These are phyloP conservation scores for Tauraco erythrolophus DNA, from an alignment of 2,113 vertebrate species.

Conservation along the genomic window DNA sequence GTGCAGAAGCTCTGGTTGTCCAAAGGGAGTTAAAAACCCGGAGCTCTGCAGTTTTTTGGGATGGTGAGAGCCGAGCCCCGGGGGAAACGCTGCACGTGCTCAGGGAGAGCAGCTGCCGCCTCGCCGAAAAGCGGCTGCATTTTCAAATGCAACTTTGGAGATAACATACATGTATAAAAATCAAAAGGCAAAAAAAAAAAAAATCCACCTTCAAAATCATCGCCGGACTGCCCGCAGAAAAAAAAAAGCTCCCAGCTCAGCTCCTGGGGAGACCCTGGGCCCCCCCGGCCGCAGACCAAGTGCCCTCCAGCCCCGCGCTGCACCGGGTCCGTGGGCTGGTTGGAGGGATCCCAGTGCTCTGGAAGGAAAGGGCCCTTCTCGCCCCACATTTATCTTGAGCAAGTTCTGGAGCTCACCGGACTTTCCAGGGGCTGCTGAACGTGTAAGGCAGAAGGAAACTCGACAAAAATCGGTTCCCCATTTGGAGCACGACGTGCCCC, in stretches of 20 bases:
- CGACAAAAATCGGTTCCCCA: slow-evolving; percentile 32
- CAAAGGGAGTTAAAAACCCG: not conserved
- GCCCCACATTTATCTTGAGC: not conserved
- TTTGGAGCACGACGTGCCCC: not conserved
- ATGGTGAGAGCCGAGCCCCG: not conserved
- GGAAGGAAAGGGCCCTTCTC: not conserved
- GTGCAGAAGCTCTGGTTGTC: not conserved
- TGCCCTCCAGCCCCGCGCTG: not conserved
- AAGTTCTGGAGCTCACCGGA: not conserved
- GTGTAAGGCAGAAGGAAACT: slow-evolving; percentile 10
- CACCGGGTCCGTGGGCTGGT: accelerated
- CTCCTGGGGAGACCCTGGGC: not conserved
- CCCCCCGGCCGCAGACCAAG: not conserved
- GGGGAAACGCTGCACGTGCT: not conserved
- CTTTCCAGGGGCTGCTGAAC: slow-evolving; percentile 30
- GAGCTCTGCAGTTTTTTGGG: not conserved
- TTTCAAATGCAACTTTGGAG: not conserved
- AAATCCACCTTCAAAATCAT: not conserved
- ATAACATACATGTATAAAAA: not conserved
- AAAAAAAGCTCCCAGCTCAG: not conserved
- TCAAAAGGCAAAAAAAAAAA: accelerated
- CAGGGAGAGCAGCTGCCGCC: not conserved
- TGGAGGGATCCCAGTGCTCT: not conserved
- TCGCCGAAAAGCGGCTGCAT: not conserved
- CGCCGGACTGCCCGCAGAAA: not conserved